Percentiles rank a stretch among this genome's conserved stretches.
Conservation (phyloP, 1,140 invertebrate species). For the Spodoptera litura region DNA sequence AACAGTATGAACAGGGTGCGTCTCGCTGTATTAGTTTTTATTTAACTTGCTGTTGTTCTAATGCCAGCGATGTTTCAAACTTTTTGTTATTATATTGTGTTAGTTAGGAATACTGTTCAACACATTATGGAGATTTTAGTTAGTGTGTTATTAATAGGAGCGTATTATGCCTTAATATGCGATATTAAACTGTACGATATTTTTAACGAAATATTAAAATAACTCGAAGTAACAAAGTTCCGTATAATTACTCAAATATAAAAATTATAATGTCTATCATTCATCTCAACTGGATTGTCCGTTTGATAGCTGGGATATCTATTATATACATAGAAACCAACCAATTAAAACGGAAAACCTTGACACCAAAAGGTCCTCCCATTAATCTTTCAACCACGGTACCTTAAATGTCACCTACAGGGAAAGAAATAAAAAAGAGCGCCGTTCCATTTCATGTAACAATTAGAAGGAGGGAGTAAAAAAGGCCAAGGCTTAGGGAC, state of each 20-base stretch:
- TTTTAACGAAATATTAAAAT: too few species aligned
- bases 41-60: conserved; percentile 42
- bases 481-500: conserved; percentile 51
- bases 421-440: conserved; percentile 50
- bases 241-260: background rate
- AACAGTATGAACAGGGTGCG: conserved; percentile 30
- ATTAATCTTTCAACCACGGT: conserved; percentile 48
- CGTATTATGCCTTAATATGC: background rate
- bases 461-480: conserved; percentile 55
- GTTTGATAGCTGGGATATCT: conserved; percentile 1
- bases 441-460: conserved; percentile 57
- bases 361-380: conserved; percentile 44
- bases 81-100: conserved; percentile 30
- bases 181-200: too few species aligned
- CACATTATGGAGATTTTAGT: conserved; percentile 32
- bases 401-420: conserved; percentile 55
- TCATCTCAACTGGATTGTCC: background rate
- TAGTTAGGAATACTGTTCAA: conserved; percentile 25
- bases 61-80: conserved; percentile 35
- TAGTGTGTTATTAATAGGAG: conserved; percentile 17
- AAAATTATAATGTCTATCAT: background rate
- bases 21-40: conserved; percentile 50
- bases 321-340: conserved; percentile 7
- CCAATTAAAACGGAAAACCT: conserved; percentile 43
- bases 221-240: too few species aligned